Conservation (phyloP, 2,888 invertebrate species). For the Synanthedon myopaeformis region DNA sequence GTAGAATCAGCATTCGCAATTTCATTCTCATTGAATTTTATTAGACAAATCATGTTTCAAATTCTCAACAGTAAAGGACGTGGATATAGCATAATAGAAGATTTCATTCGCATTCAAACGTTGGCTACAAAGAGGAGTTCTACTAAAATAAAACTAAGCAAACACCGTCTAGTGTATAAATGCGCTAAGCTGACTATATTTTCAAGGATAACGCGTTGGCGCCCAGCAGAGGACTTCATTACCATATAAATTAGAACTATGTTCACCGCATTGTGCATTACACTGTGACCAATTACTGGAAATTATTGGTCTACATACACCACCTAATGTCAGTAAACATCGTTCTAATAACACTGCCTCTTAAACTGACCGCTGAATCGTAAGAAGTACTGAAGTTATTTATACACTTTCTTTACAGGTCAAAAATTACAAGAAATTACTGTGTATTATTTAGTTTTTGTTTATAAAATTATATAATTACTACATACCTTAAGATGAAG, state of each 20-base stretch:
- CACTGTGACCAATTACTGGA: background rate
- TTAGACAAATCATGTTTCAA: conserved; percentile 1
- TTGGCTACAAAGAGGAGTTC: conserved; percentile 13
- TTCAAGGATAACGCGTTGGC: conserved; percentile 30
- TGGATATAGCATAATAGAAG: conserved; percentile 7
- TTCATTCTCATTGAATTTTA: background rate
- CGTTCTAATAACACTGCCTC: too few species aligned
- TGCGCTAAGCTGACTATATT: conserved; percentile 32
- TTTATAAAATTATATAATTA: too few species aligned
- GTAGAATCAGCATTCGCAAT: too few species aligned
- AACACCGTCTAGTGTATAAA: conserved; percentile 26
- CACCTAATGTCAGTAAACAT: too few species aligned
- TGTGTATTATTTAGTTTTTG: too few species aligned
- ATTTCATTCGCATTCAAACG: conserved; percentile 11
- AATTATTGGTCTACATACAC: background rate
- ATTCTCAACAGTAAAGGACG: conserved; percentile 7
- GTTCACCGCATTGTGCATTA: background rate
- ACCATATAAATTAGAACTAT: conserved; percentile 44
- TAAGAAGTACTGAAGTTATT: too few species aligned
- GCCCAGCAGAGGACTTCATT: conserved; percentile 31
- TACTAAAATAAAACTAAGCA: conserved; percentile 16
- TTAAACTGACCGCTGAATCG: too few species aligned
- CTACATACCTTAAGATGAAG: too few species aligned
- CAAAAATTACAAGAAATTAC: too few species aligned
- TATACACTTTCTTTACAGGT: too few species aligned